Percentiles rank a stretch among this genome's conserved stretches.
Conservation (phyloP, 2,797 vertebrate genomes). For the Ptychadena robeensis region DNA sequence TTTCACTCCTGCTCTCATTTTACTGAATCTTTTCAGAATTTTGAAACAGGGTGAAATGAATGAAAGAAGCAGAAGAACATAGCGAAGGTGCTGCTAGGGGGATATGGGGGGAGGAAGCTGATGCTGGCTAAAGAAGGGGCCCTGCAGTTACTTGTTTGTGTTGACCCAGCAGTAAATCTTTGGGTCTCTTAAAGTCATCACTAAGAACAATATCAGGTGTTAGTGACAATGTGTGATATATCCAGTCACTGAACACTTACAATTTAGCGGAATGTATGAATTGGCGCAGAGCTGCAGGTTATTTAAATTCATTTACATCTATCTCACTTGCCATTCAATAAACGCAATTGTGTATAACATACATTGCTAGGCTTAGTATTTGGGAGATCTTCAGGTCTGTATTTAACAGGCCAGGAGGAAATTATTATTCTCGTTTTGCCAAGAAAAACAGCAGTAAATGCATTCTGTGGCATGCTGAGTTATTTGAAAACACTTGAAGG, state of each 20-base stretch:
- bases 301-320: slow-evolving; percentile 56
- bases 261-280: slow-evolving; percentile 52
- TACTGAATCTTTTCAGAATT: not conserved
- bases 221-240: slow-evolving; percentile 50
- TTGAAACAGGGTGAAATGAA: not conserved
- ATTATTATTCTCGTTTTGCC: slow-evolving; percentile 49
- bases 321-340: slow-evolving; percentile 59
- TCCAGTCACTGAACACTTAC: slow-evolving; percentile 51
- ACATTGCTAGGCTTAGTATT: slow-evolving; percentile 41
- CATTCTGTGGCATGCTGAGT: slow-evolving; percentile 45
- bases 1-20: not conserved
- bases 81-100: slow-evolving; percentile 1
- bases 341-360: slow-evolving; percentile 52
- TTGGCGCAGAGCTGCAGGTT: slow-evolving; percentile 44
- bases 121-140: not conserved
- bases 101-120: not conserved
- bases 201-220: slow-evolving; percentile 42
- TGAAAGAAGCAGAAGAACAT: slow-evolving; percentile 9
- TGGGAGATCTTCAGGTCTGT: slow-evolving; percentile 46
- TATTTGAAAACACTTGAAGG: slow-evolving; percentile 53
- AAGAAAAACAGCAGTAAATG: slow-evolving; percentile 56
- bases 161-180: slow-evolving; percentile 50
- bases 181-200: slow-evolving; percentile 40
- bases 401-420: slow-evolving; percentile 50
- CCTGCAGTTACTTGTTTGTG: slow-evolving; percentile 21